phyloP scores from a whole-genome alignment of 2,797 vertebrate genomes.

The Distichodus sexfasciatus region DNA sequence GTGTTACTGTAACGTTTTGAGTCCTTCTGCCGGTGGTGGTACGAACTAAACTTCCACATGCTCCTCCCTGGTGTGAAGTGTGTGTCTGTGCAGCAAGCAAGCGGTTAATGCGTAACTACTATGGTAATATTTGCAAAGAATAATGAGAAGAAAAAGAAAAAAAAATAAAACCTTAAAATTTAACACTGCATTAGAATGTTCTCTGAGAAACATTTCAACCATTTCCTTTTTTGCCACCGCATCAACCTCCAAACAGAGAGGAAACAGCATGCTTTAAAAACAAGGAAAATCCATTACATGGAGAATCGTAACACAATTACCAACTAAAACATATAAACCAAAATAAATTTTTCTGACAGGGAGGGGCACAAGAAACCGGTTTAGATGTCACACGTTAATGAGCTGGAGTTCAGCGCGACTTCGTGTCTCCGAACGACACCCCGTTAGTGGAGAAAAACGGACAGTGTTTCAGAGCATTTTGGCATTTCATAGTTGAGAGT shows the following conservation, averaged over 20 bases:
- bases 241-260: constrained; percentile 50
- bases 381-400: constrained; percentile 19
- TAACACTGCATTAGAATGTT: constrained; percentile 67
- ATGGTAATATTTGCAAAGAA: constrained; percentile 78
- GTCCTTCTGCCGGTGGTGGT: constrained; percentile 24
- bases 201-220: constrained; percentile 62
- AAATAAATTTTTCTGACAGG: constrained; percentile 31
- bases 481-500: constrained; percentile 46
- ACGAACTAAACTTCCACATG: constrained; percentile 56
- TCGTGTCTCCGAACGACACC: constrained; percentile 13
- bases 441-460: constrained; percentile 8
- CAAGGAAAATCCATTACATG: constrained; percentile 35
- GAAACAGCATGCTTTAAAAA: constrained; percentile 59
- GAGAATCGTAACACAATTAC: constrained; percentile 34
- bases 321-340: constrained; percentile 19
- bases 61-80: constrained; percentile 67
- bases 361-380: constrained; percentile 17
- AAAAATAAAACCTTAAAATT: constrained; percentile 61
- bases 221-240: constrained; percentile 44
- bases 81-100: constrained; percentile 76
- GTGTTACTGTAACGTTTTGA: constrained; percentile 23
- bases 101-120: constrained; percentile 73
- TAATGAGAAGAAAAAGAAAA: constrained; percentile 58
- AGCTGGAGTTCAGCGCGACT: constrained; percentile 6
- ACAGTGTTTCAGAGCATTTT: constrained; percentile 38